Evolutionary conservation across 2,888 invertebrate species (phyloP).

Genomic region (Priocnemis perturbator): DNA sequence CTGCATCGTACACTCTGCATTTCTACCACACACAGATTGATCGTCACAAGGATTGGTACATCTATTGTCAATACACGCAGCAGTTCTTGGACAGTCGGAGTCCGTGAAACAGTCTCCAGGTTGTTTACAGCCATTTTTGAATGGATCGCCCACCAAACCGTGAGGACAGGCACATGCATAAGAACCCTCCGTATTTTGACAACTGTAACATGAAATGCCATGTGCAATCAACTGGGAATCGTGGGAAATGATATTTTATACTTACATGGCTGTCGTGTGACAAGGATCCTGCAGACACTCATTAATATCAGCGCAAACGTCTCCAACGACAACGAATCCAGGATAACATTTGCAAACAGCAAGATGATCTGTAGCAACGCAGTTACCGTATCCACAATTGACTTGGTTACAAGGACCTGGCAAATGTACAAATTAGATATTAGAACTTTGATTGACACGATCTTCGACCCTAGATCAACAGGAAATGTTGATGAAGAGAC

Average conservation of each 20-base stretch:
- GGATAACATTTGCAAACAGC: constrained; percentile 85
- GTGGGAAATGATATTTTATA: constrained; percentile 26
- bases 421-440: background rate
- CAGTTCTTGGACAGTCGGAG: constrained; percentile 86
- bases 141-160: constrained; percentile 87
- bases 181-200: constrained; percentile 87
- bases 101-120: constrained; percentile 90
- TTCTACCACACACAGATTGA: constrained; percentile 82
- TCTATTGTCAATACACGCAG: constrained; percentile 84
- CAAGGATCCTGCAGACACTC: constrained; percentile 89
- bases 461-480: background rate
- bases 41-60: constrained; percentile 88
- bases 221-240: background rate
- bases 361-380: constrained; percentile 84
- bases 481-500: constrained; percentile 53
- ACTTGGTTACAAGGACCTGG: constrained; percentile 87
- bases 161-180: constrained; percentile 86
- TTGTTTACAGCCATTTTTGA: constrained; percentile 84
- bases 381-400: constrained; percentile 88
- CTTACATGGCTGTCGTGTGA: constrained; percentile 83
- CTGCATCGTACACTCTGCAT: constrained; percentile 84
- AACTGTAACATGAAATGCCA: constrained; percentile 72
- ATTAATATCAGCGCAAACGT: constrained; percentile 86
- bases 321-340: constrained; percentile 83
- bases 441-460: background rate